phyloP scores from a whole-genome alignment of 2,888 invertebrate species.

The Macrostomum cliftonense region DNA sequence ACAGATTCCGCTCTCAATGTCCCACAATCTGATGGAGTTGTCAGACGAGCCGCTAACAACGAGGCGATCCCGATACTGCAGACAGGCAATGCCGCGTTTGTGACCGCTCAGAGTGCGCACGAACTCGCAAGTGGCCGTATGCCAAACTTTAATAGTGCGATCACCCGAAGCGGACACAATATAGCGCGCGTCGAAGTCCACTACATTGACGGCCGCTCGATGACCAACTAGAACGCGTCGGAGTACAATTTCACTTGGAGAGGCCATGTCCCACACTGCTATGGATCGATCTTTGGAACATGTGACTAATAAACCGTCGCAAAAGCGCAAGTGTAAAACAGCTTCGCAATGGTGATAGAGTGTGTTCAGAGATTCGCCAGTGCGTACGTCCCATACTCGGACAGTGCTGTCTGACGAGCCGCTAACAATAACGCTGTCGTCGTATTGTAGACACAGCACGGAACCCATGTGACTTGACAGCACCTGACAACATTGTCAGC shows the following conservation, averaged over 20 bases:
- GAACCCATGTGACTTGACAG: conserved; percentile 89
- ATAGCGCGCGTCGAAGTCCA: conserved; percentile 92
- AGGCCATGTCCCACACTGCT: conserved; percentile 97
- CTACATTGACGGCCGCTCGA: conserved; percentile 87
- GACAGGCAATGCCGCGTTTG: conserved; percentile 86
- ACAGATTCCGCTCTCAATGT: conserved; percentile 53
- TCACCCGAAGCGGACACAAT: conserved; percentile 93
- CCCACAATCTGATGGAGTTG: conserved; percentile 69
- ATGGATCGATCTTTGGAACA: conserved; percentile 70
- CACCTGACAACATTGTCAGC: background rate
- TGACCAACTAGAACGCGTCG: conserved; percentile 83
- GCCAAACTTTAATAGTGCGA: conserved; percentile 77
- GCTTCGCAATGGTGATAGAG: conserved; percentile 93
- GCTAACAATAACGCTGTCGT: conserved; percentile 83
- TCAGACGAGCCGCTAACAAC: conserved; percentile 91
- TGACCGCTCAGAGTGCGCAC: conserved; percentile 85
- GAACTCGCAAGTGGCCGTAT: conserved; percentile 84
- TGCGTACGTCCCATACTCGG: conserved; percentile 78
- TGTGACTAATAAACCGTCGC: conserved; percentile 95
- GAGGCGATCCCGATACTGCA: conserved; percentile 79
- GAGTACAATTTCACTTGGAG: conserved; percentile 80
- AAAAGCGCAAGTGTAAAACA: conserved; percentile 80
- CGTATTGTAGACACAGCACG: conserved; percentile 84
- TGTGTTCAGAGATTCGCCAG: conserved; percentile 82
- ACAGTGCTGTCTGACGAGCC: conserved; percentile 88